Conservation (phyloP, 2,113 vertebrate species). For the Riparia riparia region DNA sequence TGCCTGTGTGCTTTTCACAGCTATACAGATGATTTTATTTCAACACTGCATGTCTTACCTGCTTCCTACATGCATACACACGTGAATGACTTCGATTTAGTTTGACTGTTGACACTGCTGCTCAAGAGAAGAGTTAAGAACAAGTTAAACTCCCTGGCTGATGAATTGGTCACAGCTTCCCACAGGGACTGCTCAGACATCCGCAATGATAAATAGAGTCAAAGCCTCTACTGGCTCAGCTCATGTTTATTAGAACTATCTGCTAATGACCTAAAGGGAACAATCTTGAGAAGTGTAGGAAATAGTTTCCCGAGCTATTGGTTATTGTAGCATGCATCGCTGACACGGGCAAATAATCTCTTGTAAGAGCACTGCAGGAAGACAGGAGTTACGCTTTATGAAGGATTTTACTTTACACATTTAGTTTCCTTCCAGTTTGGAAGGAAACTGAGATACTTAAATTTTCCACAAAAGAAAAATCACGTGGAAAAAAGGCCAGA, state of each 20-base stretch:
- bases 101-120: not conserved
- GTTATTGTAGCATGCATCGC: not conserved
- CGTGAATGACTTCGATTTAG: not conserved
- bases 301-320: slow-evolving; percentile 43
- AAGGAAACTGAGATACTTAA: slow-evolving; percentile 39
- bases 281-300: slow-evolving; percentile 26
- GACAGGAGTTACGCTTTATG: slow-evolving; percentile 21
- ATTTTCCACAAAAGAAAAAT: slow-evolving; percentile 51
- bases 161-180: slow-evolving; percentile 34
- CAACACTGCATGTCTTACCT: not conserved
- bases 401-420: slow-evolving; percentile 49
- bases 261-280: slow-evolving; percentile 65
- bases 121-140: slow-evolving; percentile 10
- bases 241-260: slow-evolving; percentile 66
- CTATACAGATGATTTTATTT: not conserved
- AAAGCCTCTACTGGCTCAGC: slow-evolving; percentile 44
- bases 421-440: slow-evolving; percentile 48
- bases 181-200: slow-evolving; percentile 35
- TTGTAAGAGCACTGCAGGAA: slow-evolving; percentile 23
- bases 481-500: not conserved
- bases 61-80: not conserved
- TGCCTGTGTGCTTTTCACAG: not conserved
- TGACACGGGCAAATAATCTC: slow-evolving; percentile 23
- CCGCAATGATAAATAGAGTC: slow-evolving; percentile 40
- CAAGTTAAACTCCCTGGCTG: slow-evolving; percentile 28